Evolutionary conservation across 2,888 invertebrate genomes (phyloP), one percentile per base, ranked within the genome.

Genomic region (Lasioglossum figueresi): DNA sequence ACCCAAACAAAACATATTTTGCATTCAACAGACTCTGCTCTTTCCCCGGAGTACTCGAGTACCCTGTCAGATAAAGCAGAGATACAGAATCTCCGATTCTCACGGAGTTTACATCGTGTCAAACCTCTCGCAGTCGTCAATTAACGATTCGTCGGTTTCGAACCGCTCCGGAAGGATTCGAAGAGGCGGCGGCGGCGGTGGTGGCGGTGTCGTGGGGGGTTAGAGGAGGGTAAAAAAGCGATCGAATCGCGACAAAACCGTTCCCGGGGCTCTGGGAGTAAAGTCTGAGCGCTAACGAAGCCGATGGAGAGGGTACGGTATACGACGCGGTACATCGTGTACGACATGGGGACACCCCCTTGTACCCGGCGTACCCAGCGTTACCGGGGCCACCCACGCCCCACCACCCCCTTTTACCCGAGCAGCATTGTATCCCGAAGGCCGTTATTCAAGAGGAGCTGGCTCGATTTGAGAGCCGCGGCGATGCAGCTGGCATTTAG

Each of bases 401-500:
- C 66, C 63, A 14, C 59, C 27, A 14, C 19, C 66, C 16, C 34
- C 31, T 31, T 66, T 37, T 23, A 37, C 37, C 68, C 37, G 72
- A 78, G 81, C 82, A 5, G 82, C 84, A 86, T 90, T 90, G 89
- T 89, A 88, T 87, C 87, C 81, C 88, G 84, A 82, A 82, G 89
- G 87, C 89, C 88, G 91, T 89, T 90, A 92, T 92, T 92, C 91
- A 52, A 91, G 89, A 91, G 86, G 84, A 88, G 85, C 88, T 89
- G 86, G 88, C 92, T 91, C 91, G 92, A 93, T 92, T 92, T 91
- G 91, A 92, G 92, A 91, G 91, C 91, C 90, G 89, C 89, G 86
- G 90, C 87, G 91, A 91, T 91, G 91, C 92, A 92, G 91, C 92
- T 92, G 92, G 92, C 92, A 93, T 93, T 93, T 93, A 93, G 92